Evolutionary conservation across 2,113 vertebrate genomes (phyloP), one percentile per base, ranked within the genome.

Genomic region (Aramus guarauna): DNA sequence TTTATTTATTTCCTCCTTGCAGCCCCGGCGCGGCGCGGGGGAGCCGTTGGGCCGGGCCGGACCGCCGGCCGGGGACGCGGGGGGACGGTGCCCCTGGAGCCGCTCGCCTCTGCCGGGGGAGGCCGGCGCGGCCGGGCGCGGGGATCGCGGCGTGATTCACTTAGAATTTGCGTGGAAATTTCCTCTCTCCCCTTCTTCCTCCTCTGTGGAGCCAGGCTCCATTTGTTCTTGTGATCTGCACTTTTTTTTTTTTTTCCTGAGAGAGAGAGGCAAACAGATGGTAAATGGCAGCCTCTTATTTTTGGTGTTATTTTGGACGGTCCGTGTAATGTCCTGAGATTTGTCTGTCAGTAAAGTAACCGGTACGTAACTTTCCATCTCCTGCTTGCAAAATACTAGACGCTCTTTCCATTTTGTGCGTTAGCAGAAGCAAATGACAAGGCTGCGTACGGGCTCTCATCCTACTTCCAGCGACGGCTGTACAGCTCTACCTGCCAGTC

Each of bases 121-220:
- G 92, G 87, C 87, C 75, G 78, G 72, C 45, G 62, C 84, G 62
- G 80, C 67, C 14, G 32, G 58, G 41, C n/a, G 69, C 36, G 67
- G 88, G 68, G 37, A 93, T 45, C 92, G 72, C 45, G 43, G 85
- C 80, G 84, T 86, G 93, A 90, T 97, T 97, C 95, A 82, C 94
- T 94, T 86, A 32, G 45, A 85, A 69, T 97, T 94, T 79, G 56
- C 82, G 64, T 97, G 97, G 97, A 97, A 97, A 97, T 97, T 97
- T 97, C 94, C 93, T 95, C 43, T 95, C 47, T 58, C 12, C 26
- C 9, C 52, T 76, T 91, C 69, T 88, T 88, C 92, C 68, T 95
- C 43, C 67, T 86, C 77, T 56, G 39, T 9, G 69, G 88, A 94
- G 94, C 88, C n/a, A n/a, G 86, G 79, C 92, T 97, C 88, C 94